Evolutionary conservation across 1,140 invertebrate species (phyloP).

Genomic region (Plectrocnemia conspersa): DNA sequence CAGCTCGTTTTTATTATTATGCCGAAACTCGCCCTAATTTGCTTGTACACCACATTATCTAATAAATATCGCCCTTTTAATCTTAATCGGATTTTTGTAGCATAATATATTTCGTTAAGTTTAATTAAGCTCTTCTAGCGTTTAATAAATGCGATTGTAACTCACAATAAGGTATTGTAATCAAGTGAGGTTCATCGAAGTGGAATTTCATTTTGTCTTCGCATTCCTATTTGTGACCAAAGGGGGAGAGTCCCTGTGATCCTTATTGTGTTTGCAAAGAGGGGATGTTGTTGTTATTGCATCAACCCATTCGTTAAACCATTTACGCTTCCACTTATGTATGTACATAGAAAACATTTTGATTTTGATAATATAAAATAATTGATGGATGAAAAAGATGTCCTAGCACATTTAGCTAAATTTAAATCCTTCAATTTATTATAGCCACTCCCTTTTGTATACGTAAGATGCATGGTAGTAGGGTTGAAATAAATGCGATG

Average conservation of each 20-base stretch:
- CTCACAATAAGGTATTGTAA: conserved; percentile 11
- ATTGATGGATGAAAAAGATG: no score
- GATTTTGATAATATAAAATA: neutral
- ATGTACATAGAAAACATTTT: neutral
- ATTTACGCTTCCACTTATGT: conserved; percentile 9
- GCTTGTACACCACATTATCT: no score
- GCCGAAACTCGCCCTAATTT: no score
- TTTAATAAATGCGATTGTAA: neutral
- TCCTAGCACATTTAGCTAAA: conserved; percentile 21
- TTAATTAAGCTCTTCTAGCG: neutral
- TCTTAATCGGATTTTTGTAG: no score
- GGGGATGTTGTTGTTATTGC: conserved; percentile 21
- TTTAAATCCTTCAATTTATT: conserved; percentile 23
- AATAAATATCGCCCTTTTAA: no score
- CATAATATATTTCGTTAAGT: no score
- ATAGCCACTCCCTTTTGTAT: conserved; percentile 7
- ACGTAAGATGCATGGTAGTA: conserved; percentile 12
- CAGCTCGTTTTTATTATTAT: no score
- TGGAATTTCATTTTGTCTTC: conserved; percentile 34
- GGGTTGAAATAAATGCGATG: conserved; percentile 4
- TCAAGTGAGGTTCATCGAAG: conserved; percentile 30
- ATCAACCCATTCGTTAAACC: conserved; percentile 21
- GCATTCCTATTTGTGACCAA: conserved; percentile 26
- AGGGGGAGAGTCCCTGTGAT: conserved; percentile 24
- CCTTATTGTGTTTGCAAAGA: conserved; percentile 22